Base-by-base conservation (phyloP, 2,113 vertebrate genomes). In the Pogonocichla stellata region DNA sequence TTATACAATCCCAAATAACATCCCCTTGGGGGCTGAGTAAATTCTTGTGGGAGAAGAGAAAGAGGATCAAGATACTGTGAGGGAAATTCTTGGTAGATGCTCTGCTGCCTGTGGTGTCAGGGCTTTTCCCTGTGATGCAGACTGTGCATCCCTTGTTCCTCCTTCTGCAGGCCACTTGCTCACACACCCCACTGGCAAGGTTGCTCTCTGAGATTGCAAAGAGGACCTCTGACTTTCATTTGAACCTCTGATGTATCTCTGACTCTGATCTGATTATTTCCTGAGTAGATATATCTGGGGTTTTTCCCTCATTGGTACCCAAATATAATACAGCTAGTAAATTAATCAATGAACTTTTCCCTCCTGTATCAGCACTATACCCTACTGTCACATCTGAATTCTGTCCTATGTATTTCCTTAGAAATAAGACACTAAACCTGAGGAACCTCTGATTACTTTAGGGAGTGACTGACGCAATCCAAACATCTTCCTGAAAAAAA, bases 1-100 rank as follows among this genome's bases (percentile, higher is more conserved):
- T 94, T 80, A 90, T 77, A 83, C 60, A 71, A 73, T 69, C 80
- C 87, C 77, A 87, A 86, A 93, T 67, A 91, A 84, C 58, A 87
- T 17, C 45, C 86, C 77, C 65, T 53, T 81, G 72, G 69, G 94
- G 83, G 65, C 43, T 79, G 50, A 89, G 80, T 84, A 86, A 88
- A 93, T 92, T 95, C 86, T 74, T 89, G 25, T 65, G 92, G 86
- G 89, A 95, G 89, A 74, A 69, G 65, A 93, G 22, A 48, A 84
- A 53, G 88, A 86, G 70, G 34, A 71, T 86, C 14, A 38, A 70
- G 75, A 61, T 36, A 45, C 0, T 8, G 72, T 31, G 80, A 91
- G 36, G 73, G 60, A 69, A 70, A 78, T 0, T 7, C 23, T 73
- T 0, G 0, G 36, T 45, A 77, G 71, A 51, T 13, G 10, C 31